Base-by-base conservation (phyloP, 2,888 invertebrate species). In the Trichopoda pennipes region DNA sequence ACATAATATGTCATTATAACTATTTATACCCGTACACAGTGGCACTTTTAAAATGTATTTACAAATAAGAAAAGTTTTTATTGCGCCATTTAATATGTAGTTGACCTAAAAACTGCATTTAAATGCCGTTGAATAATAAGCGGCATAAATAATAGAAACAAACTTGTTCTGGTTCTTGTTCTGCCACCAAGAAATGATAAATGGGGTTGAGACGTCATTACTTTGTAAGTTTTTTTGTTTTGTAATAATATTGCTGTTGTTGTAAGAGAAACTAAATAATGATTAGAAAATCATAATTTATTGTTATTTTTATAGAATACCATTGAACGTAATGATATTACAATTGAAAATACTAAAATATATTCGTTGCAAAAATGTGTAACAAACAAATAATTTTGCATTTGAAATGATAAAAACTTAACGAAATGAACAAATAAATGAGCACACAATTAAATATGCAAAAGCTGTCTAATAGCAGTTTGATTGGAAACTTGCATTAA, bases 401-500 rank as follows among this genome's bases (percentile, higher is more conserved):
- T 77, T 60, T 42, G 32, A 28, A 56, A 32, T 72, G 70, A 80
- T 70, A 80, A 80, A 61, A 73, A 58, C 7, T 28, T 44, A 64
- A 61, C 42, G 35, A 70, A 58, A 49, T 42, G 28, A 28, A 28
- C 28, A 8, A 49, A 76, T n/a, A 51, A 17, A 61, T n/a, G n/a
- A n/a, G n/a, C 66, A 61, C 60, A 42, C 28, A 60, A 61, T 53
- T 42, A 56, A 63, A 56, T 28, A 75, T 58, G 47, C 28, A 28
- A 19, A 77, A 64, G 1, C 63, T 60, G 28, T 47, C 47, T 47
- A 16, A 58, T 23, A 35, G 28, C 23, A 82, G 82, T 82, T 76
- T 75, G 63, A 56, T 35, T 56, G 56, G 49, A 61, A 75, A 38
- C 75, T 79, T 76, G 72, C 68, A 72, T 72, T 72, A 75, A 76